phyloP scores from a whole-genome alignment of 2,797 vertebrate species.

The Acestrorhynchus altus region DNA sequence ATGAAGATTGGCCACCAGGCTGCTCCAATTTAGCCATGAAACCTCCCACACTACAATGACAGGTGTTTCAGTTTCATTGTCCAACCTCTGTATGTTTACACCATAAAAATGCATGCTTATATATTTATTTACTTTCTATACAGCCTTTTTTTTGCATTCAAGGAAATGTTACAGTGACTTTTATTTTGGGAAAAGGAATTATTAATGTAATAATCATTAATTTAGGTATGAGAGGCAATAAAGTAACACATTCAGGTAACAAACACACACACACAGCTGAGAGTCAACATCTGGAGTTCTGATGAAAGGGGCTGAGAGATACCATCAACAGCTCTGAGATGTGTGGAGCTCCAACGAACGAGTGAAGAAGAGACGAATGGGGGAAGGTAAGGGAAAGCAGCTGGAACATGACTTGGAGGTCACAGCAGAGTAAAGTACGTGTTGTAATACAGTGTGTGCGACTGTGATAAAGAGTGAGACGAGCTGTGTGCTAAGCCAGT shows the following conservation, averaged over 20 bases:
- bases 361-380: background rate
- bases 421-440: background rate
- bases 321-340: conserved; percentile 40
- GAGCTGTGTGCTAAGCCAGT: background rate
- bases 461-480: background rate
- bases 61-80: too few species aligned
- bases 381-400: background rate
- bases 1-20: too few species aligned
- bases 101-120: too few species aligned
- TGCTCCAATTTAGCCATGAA: too few species aligned
- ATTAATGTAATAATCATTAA: too few species aligned
- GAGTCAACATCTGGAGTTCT: conserved; percentile 30
- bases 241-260: background rate
- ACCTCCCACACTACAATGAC: too few species aligned
- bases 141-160: too few species aligned
- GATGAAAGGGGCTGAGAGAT: conserved; percentile 35
- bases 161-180: too few species aligned
- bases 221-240: too few species aligned
- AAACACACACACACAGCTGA: conserved; percentile 12
- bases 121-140: too few species aligned
- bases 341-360: background rate
- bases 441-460: background rate
- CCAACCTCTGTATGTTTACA: too few species aligned
- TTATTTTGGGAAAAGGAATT: too few species aligned
- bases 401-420: background rate